phyloP scores from a whole-genome alignment of 2,888 invertebrate genomes.

The Amiota communis region DNA sequence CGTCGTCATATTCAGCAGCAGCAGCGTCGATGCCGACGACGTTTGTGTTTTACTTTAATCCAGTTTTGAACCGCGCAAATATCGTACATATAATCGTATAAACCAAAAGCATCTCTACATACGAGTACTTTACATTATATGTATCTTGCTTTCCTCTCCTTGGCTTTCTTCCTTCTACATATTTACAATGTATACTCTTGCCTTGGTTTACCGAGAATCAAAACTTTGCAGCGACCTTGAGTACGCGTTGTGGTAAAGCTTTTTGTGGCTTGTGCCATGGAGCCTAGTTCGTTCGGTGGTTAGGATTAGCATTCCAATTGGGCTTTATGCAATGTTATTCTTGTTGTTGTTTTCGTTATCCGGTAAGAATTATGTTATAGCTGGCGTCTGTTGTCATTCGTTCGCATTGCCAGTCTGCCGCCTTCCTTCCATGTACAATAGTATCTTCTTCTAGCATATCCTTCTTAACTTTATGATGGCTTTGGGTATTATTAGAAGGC shows the following conservation, averaged over 20 bases:
- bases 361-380: constrained; percentile 7
- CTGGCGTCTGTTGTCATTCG: constrained; percentile 13
- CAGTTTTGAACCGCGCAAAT: neutral
- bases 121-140: too few relatives aligned
- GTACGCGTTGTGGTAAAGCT: neutral
- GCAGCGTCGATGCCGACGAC: constrained; percentile 61
- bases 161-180: too few relatives aligned
- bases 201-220: too few relatives aligned
- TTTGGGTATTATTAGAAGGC: constrained; percentile 64
- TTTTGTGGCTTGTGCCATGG: neutral
- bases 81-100: too few relatives aligned
- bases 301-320: constrained; percentile 18
- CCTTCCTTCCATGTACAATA: constrained; percentile 44
- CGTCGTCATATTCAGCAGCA: constrained; percentile 41
- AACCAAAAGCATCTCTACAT: too few relatives aligned
- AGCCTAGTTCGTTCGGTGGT: neutral
- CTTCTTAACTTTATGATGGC: constrained; percentile 63
- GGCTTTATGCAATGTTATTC: neutral
- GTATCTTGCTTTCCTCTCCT: too few relatives aligned
- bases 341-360: neutral
- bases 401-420: neutral
- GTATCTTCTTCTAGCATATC: constrained; percentile 48
- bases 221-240: neutral
- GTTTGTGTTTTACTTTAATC: constrained; percentile 47
- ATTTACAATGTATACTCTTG: too few relatives aligned